Percentiles rank a stretch among this genome's conserved stretches.
Evolutionary conservation across 1,140 invertebrate genomes (phyloP).

Genomic region (Sycophila sp.): DNA sequence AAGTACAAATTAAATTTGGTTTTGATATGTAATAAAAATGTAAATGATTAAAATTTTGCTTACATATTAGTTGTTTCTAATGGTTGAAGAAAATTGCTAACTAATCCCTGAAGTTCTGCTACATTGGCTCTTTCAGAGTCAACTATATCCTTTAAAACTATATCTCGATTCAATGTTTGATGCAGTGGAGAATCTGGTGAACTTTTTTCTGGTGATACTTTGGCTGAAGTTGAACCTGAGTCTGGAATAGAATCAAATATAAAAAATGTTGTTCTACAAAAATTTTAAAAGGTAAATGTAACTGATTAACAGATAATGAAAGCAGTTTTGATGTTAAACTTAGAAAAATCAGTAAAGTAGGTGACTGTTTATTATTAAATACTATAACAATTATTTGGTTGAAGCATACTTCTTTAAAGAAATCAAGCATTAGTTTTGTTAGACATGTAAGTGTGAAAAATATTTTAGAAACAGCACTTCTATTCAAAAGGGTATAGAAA

Average conservation of each 20-base stretch:
- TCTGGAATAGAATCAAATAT: conserved; percentile 55
- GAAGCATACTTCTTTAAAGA: no score
- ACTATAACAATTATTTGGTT: not conserved
- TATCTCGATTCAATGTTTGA: conserved; percentile 75
- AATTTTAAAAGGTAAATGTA: not conserved
- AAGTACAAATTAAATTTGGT: conserved; percentile 4
- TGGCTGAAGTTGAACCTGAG: conserved; percentile 64
- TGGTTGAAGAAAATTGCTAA: conserved; percentile 86
- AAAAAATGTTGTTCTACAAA: not conserved
- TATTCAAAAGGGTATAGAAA: no score
- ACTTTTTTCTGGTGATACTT: conserved; percentile 74
- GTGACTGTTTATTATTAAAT: not conserved
- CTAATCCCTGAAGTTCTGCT: conserved; percentile 84
- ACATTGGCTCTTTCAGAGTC: conserved; percentile 93
- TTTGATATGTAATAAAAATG: not conserved
- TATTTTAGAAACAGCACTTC: no score
- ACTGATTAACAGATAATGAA: not conserved
- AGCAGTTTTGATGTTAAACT: not conserved
- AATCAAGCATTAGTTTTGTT: not conserved
- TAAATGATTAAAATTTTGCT: conserved; percentile 62
- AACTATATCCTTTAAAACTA: conserved; percentile 92
- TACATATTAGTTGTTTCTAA: conserved; percentile 87
- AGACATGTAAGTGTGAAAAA: not conserved
- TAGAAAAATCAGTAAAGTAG: not conserved
- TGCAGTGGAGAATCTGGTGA: conserved; percentile 65